Evolutionary conservation across 37 sponge, comb jelly and placozoan species (phyloP), one percentile per base, ranked within the genome.

Genomic region (Theonella swinhoei): DNA sequence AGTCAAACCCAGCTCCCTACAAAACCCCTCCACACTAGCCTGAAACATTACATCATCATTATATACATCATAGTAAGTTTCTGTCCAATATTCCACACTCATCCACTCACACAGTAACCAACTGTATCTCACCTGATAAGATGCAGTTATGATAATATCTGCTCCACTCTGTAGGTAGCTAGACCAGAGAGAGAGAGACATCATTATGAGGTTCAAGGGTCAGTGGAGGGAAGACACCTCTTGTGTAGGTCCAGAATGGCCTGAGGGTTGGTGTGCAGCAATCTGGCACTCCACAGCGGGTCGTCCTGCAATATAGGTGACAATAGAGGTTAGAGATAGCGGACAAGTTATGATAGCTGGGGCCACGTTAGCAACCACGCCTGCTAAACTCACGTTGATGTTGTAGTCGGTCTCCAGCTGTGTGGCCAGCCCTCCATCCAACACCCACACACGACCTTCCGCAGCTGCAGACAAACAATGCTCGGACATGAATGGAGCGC

Each of bases 351-450:
- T n/a, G n/a, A n/a, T n/a, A n/a, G n/a, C n/a, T n/a, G n/a, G n/a
- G n/a, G n/a, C n/a, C n/a, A n/a, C n/a, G n/a, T n/a, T n/a, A n/a
- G n/a, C n/a, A n/a, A n/a, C n/a, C n/a, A n/a, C n/a, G n/a, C n/a
- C n/a, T n/a, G n/a, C n/a, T n/a, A n/a, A n/a, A n/a, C n/a, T n/a
- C n/a, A n/a, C n/a, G n/a, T n/a, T n/a, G n/a, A n/a, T n/a, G n/a
- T n/a, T n/a, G n/a, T n/a, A n/a, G n/a, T n/a, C n/a, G n/a, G n/a
- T 69, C 69, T 92, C 93, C 17, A 95, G 60, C 72, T 95, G 90
- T 20, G 88, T 84, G 0, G 90, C 96, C 67, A 95, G 78, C 9
- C 96, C 96, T 29, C 96, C 96, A 80, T 95, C 96, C 25, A 95
- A 39, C 14, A 88, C 68, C 34, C 54, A 76, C 19, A 23, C 29